Percentiles rank a stretch among this genome's conserved stretches.
Conservation (phyloP, 2,797 vertebrate species). For the Anniella stebbinsi region DNA sequence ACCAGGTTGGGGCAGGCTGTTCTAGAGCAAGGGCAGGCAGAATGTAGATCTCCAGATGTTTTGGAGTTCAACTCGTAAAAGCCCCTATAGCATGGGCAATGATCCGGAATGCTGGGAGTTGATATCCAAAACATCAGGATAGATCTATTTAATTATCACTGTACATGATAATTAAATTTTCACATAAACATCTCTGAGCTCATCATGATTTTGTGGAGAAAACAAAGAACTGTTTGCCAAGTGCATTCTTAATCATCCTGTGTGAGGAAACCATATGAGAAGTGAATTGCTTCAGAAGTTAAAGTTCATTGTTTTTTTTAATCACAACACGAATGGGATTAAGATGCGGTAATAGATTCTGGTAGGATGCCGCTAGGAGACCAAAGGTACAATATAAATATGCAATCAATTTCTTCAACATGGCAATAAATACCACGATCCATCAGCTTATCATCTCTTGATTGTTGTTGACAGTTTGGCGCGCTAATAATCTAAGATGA, state of each 20-base stretch:
- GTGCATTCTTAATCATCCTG: conserved; percentile 41
- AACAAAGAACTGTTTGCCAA: conserved; percentile 55
- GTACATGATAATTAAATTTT: conserved; percentile 4
- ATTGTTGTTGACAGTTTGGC: conserved; percentile 34
- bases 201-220: conserved; percentile 40
- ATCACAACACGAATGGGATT: conserved; percentile 45
- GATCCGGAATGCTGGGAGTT: too few relatives aligned
- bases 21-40: too few relatives aligned
- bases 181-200: conserved; percentile 23
- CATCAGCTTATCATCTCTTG: conserved; percentile 29
- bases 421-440: conserved; percentile 19
- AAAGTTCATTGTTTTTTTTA: conserved; percentile 33
- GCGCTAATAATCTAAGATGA: conserved; percentile 32
- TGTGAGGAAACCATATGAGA: conserved; percentile 43
- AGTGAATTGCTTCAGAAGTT: conserved; percentile 55
- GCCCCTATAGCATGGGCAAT: too few relatives aligned
- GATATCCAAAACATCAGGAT: too few relatives aligned
- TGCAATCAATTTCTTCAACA: conserved; percentile 52
- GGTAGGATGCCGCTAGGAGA: conserved; percentile 53
- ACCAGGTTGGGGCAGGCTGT: too few relatives aligned
- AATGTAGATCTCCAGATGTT: too few relatives aligned
- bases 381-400: conserved; percentile 50
- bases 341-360: conserved; percentile 45
- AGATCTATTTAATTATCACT: conserved; percentile 12
- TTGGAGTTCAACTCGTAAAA: too few relatives aligned